These are phyloP conservation scores for Drosophila baimaii DNA, from an alignment of 1,140 invertebrate genomes.

Conservation along the genomic window DNA sequence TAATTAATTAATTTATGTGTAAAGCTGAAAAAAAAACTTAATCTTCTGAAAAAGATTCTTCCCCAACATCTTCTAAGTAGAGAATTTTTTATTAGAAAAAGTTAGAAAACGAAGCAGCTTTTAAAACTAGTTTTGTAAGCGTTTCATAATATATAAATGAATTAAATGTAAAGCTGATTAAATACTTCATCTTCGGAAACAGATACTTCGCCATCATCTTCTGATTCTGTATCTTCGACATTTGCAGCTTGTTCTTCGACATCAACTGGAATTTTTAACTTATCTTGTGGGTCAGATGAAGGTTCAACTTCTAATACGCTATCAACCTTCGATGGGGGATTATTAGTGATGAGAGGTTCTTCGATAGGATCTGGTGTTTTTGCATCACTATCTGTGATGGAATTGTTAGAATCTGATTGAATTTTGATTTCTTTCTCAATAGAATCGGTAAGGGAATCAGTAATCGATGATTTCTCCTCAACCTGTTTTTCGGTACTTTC, in stretches of 20 bases:
- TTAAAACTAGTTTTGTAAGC: background rate
- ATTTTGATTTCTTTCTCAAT: background rate
- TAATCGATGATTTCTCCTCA: background rate
- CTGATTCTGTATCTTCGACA: slow-evolving; percentile 1
- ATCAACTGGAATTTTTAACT: background rate
- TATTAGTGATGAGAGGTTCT: background rate
- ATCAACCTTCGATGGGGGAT: background rate
- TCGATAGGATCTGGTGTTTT: background rate
- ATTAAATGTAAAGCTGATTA: background rate
- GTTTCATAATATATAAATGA: background rate
- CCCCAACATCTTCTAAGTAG: slow-evolving; percentile 4
- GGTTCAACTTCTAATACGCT: background rate
- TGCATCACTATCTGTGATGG: background rate
- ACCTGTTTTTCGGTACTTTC: slow-evolving; percentile 1
- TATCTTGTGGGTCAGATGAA: background rate
- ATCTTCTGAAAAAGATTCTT: slow-evolving; percentile 9
- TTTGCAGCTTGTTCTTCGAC: slow-evolving; percentile 1
- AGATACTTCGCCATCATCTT: slow-evolving; percentile 8
- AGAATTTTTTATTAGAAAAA: background rate
- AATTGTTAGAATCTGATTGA: background rate
- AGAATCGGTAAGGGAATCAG: background rate
- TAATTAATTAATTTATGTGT: too few species aligned
- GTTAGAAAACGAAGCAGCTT: slow-evolving; percentile 1
- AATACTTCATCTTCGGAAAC: slow-evolving; percentile 15
- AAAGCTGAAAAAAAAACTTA: slow-evolving; percentile 4